Conservation (phyloP, 2,888 invertebrate species). For the Chaetoderma sp. region DNA sequence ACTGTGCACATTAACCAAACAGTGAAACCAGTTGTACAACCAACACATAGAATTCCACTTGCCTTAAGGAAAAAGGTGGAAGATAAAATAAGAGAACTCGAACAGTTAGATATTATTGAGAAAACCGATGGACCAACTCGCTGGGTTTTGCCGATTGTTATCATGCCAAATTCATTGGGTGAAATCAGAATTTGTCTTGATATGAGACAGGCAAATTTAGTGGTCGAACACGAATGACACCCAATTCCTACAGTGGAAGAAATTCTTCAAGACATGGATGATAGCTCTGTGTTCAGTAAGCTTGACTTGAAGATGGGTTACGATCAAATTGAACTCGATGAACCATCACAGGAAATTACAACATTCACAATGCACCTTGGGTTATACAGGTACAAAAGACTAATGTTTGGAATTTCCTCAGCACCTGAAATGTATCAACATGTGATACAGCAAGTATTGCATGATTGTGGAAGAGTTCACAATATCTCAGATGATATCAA, state of each 20-base stretch:
- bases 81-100: conserved; percentile 27
- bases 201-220: conserved; percentile 43
- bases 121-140: conserved; percentile 39
- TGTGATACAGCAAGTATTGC: conserved; percentile 60
- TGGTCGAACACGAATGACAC: conserved; percentile 40
- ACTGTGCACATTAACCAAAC: conserved; percentile 28
- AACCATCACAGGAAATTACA: conserved; percentile 44
- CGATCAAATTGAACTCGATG: conserved; percentile 41
- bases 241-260: conserved; percentile 41
- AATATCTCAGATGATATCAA: conserved; percentile 68
- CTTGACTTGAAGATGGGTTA: conserved; percentile 43
- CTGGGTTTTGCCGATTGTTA: conserved; percentile 37
- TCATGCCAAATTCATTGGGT: conserved; percentile 34
- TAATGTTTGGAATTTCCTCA: conserved; percentile 50
- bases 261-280: conserved; percentile 40
- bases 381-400: conserved; percentile 38
- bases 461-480: conserved; percentile 55
- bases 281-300: conserved; percentile 37
- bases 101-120: conserved; percentile 30
- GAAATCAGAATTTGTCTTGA: conserved; percentile 45
- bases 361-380: conserved; percentile 43
- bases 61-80: conserved; percentile 30
- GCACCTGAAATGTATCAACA: conserved; percentile 70
- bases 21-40: conserved; percentile 29
- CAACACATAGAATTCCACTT: conserved; percentile 27